These are phyloP conservation scores for Hyles euphorbiae DNA, from an alignment of 1,140 invertebrate genomes.

Conservation along the genomic window DNA sequence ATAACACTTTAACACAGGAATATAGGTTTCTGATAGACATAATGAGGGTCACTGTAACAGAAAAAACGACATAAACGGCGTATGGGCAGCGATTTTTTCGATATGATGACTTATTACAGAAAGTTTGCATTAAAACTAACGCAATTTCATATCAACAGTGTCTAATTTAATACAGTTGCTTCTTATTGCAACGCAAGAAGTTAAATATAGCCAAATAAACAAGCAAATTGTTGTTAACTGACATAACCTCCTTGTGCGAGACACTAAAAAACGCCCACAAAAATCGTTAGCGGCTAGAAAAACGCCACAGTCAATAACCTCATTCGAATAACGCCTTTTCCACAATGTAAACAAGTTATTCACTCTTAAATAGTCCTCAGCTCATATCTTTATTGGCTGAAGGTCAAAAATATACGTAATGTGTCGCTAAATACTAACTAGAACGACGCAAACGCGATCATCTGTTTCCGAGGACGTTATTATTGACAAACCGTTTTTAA, in stretches of 20 bases:
- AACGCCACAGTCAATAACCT: constrained; percentile 16
- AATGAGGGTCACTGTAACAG: too few relatives aligned
- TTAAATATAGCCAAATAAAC: background rate
- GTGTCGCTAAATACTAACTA: constrained; percentile 4
- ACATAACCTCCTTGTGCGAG: too few relatives aligned
- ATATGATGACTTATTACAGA: too few relatives aligned
- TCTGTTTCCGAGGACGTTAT: constrained; percentile 8
- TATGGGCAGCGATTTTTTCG: too few relatives aligned
- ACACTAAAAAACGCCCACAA: constrained; percentile 1
- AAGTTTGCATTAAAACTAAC: too few relatives aligned
- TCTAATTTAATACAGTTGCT: too few relatives aligned
- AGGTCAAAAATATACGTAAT: constrained; percentile 4
- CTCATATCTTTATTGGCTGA: background rate
- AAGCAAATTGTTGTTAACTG: constrained; percentile 4
- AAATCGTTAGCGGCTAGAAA: constrained; percentile 8
- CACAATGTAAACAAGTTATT: constrained; percentile 9
- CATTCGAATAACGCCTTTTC: constrained; percentile 19
- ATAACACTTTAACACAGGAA: too few relatives aligned
- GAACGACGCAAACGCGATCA: constrained; percentile 5
- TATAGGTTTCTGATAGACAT: too few relatives aligned
- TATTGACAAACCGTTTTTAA: constrained; percentile 5
- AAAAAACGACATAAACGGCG: too few relatives aligned
- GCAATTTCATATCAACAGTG: too few relatives aligned
- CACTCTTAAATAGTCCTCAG: background rate
- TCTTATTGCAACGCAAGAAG: too few relatives aligned